Evolutionary conservation across 2,797 vertebrate species (phyloP), one percentile per base, ranked within the genome.

Genomic region (Hoplostethus atlanticus): DNA sequence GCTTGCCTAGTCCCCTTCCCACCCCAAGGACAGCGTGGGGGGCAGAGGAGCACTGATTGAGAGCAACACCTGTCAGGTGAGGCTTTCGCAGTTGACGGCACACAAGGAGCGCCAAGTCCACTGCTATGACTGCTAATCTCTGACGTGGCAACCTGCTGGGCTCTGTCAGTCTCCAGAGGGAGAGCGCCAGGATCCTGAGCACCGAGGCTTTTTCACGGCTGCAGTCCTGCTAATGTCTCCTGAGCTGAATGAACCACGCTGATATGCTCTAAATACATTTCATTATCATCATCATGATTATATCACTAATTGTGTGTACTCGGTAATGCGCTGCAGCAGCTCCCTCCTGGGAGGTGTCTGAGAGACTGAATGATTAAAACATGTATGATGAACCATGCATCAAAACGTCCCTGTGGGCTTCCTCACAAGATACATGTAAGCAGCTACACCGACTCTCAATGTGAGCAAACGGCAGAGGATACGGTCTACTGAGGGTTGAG

Each of bases 221-320:
- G 77, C 85, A 80, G 84, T 87, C 81, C 80, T 74, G 82, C 87
- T 86, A 84, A 81, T 73, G 77, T 87, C 86, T 89, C 84, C 81
- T 3, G 42, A 88, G 88, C 90, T 79, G 71, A 84, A 34, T 44
- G 73, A 87, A 81, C 71, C 77, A 47, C 25, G 71, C 79, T 90
- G 87, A 92, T 92, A 84, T 93, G 94, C 93, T 95, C 94, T 93
- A 94, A 95, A 95, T 94, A 93, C 94, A 94, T 95, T 95, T 95
- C 93, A 95, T 95, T 94, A 94, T 94, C 91, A 93, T 93, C 91
- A 91, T 92, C 87, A 92, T 93, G 92, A 95, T 94, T 92, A 93
- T 94, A 90, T 90, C 92, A 87, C 90, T 93, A 94, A 94, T 93
- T 94, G 92, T 89, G 92, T 94, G 93, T 93, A 90, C 83, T 84